Evolutionary conservation across 2,797 vertebrate genomes (phyloP).

Genomic region (Acipenser ruthenus): DNA sequence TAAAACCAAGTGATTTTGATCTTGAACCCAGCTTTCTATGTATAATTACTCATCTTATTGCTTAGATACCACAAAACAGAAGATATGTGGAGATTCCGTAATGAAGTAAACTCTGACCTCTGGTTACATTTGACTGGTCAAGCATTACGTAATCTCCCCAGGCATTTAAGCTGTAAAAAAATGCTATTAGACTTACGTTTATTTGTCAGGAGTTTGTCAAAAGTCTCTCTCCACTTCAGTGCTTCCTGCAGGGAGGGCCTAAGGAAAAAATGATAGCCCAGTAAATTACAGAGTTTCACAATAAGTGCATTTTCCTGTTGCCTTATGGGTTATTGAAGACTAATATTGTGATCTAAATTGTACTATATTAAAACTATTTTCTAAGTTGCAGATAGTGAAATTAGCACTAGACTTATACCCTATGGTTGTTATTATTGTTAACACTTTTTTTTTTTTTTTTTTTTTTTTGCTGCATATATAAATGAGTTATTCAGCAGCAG

Average conservation of each 20-base stretch:
- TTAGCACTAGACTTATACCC: background rate
- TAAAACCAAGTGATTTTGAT: no score
- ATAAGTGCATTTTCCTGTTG: background rate
- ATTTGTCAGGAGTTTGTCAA: constrained; percentile 82
- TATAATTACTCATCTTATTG: no score
- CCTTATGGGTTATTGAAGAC: background rate
- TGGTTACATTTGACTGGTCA: no score
- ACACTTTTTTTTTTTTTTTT: background rate
- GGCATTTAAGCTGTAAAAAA: background rate
- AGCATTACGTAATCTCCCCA: no score
- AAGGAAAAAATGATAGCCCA: constrained; percentile 19
- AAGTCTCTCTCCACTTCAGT: constrained; percentile 76
- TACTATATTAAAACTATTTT: no score
- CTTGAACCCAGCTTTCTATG: no score
- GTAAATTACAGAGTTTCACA: background rate
- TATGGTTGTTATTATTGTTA: background rate
- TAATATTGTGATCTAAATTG: background rate
- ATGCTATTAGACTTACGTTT: constrained; percentile 73
- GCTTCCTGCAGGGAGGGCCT: constrained; percentile 85
- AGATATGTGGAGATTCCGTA: no score
- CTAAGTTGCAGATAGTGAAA: constrained; percentile 3
- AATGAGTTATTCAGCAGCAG: no score
- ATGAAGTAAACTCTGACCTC: background rate
- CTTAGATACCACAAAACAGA: no score
- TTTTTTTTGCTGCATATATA: background rate